phyloP scores from a whole-genome alignment of 1,140 invertebrate species.

The Megalopta genalis region DNA sequence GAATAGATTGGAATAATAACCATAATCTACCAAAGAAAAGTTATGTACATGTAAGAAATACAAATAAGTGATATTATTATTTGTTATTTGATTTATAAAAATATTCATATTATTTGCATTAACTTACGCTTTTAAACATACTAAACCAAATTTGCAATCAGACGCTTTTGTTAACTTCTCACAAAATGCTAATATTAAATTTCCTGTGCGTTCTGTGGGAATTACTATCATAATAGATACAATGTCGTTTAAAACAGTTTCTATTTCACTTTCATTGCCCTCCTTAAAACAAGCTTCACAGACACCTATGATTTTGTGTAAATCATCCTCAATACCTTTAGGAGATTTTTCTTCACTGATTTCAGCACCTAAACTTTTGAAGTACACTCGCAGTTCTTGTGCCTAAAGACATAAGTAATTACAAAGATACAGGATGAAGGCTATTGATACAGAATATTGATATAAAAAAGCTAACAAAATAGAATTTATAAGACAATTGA shows the following conservation, averaged over 20 bases:
- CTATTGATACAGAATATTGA: not conserved
- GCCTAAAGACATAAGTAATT: constrained; percentile 82
- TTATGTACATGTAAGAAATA: not conserved
- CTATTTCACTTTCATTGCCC: constrained; percentile 88
- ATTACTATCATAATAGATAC: constrained; percentile 96
- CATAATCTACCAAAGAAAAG: constrained; percentile 84
- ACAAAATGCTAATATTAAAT: constrained; percentile 94
- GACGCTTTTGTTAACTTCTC: constrained; percentile 95
- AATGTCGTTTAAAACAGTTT: constrained; percentile 92
- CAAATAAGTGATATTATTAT: no score
- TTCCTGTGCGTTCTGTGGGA: constrained; percentile 92
- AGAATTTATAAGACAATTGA: not conserved
- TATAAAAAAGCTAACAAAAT: constrained; percentile 10
- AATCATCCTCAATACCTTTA: constrained; percentile 95
- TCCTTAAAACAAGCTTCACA: constrained; percentile 95
- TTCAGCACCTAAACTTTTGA: constrained; percentile 94
- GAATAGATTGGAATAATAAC: constrained; percentile 94
- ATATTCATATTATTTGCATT: constrained; percentile 3
- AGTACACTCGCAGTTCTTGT: constrained; percentile 92
- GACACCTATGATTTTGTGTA: constrained; percentile 96
- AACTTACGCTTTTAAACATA: constrained; percentile 92
- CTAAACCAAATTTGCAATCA: constrained; percentile 88
- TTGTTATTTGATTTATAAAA: not conserved
- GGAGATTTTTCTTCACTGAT: constrained; percentile 94
- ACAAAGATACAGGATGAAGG: not conserved